phyloP scores from a whole-genome alignment of 1,140 invertebrate genomes.

The Diorhabda elongata region DNA sequence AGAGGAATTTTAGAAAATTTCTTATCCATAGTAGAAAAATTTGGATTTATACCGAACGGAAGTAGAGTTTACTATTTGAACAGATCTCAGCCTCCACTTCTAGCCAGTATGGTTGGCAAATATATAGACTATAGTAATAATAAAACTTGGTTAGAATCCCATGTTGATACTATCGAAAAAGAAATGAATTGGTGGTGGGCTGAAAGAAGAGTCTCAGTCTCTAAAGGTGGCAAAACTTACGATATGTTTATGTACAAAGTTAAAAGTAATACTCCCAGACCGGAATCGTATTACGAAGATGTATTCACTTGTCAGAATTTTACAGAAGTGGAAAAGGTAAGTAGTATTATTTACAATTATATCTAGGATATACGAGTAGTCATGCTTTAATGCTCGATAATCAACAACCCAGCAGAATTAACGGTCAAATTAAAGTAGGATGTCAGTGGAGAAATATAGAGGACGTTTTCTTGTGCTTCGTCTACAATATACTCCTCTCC shows the following conservation, averaged over 20 bases:
- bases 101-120: conserved; percentile 70
- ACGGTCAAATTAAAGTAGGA: too few species aligned
- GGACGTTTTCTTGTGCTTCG: too few species aligned
- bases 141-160: conserved; percentile 56
- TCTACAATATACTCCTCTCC: too few species aligned
- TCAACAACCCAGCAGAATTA: background rate
- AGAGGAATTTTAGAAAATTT: conserved; percentile 77
- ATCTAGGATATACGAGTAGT: background rate
- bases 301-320: conserved; percentile 41
- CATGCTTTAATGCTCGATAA: background rate
- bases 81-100: conserved; percentile 82
- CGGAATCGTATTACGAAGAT: conserved; percentile 71
- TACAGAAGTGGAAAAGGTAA: conserved; percentile 18
- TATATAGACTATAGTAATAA: conserved; percentile 67
- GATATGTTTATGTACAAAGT: conserved; percentile 56
- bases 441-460: too few species aligned
- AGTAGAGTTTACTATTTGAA: conserved; percentile 69
- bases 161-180: conserved; percentile 59
- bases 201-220: conserved; percentile 53
- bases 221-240: conserved; percentile 54
- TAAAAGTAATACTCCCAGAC: conserved; percentile 66
- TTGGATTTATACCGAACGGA: conserved; percentile 64
- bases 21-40: conserved; percentile 54
- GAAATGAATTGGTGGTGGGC: conserved; percentile 67
- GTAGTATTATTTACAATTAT: background rate